phyloP scores from a whole-genome alignment of 2,888 invertebrate species.

The Geophilus truncorum region DNA sequence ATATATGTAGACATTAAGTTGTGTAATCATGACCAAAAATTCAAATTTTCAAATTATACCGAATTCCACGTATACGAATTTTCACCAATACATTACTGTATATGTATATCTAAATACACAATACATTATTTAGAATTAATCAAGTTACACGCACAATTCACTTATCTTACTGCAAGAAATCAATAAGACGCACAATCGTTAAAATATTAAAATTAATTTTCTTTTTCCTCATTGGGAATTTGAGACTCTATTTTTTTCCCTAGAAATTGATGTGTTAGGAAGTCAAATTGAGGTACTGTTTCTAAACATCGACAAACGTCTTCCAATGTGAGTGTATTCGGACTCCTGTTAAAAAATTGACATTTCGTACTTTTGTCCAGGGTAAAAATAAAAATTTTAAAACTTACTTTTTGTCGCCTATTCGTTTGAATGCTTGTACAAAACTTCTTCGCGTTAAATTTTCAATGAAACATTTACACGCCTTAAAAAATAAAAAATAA shows the following conservation, averaged over 20 bases:
- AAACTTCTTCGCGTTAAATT: conserved; percentile 40
- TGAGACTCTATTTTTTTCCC: conserved; percentile 32
- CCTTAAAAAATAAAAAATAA: not conserved
- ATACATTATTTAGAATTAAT: not conserved
- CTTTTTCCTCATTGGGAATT: not conserved
- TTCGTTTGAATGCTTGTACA: conserved; percentile 39
- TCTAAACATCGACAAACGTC: conserved; percentile 39
- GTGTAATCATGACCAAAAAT: not conserved
- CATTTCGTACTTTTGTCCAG: too few species aligned
- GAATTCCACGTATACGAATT: not conserved
- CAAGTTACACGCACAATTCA: not conserved
- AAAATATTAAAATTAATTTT: not conserved
- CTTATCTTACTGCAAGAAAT: not conserved
- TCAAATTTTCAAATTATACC: not conserved
- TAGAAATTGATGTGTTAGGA: conserved; percentile 40
- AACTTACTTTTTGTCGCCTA: conserved; percentile 8
- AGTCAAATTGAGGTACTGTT: conserved; percentile 40
- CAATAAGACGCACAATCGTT: not conserved
- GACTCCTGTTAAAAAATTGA: conserved; percentile 36
- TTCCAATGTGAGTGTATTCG: conserved; percentile 35
- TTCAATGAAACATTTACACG: conserved; percentile 39
- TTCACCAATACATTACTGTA: too few species aligned
- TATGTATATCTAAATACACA: too few species aligned
- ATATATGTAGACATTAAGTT: not conserved
- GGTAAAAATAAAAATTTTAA: too few species aligned